A percentile compares a stretch with the other conserved stretches of the same genome.
Evolutionary conservation across 2,888 invertebrate species (phyloP).

Genomic region (Neoitamus cyanurus): DNA sequence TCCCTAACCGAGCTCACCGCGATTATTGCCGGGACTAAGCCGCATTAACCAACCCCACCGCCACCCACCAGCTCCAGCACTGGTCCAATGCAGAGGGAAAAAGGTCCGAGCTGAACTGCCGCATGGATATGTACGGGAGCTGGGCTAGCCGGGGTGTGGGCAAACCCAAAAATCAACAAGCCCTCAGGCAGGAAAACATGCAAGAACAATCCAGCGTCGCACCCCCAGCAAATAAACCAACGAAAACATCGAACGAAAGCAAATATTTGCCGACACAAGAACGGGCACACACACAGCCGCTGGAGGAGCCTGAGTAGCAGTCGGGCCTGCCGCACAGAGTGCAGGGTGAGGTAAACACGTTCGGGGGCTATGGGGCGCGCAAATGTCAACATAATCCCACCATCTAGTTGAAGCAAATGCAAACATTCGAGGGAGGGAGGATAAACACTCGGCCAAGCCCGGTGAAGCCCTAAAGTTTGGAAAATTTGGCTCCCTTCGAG

Average conservation of each 20-base stretch:
- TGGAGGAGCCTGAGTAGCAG: background rate
- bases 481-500: background rate
- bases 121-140: background rate
- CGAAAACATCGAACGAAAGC: constrained; percentile 36
- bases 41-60: background rate
- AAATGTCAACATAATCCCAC: constrained; percentile 29
- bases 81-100: background rate
- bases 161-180: constrained; percentile 37
- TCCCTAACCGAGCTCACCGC: constrained; percentile 44
- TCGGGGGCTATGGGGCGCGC: background rate
- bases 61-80: background rate
- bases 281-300: background rate
- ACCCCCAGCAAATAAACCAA: constrained; percentile 24
- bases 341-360: constrained; percentile 12
- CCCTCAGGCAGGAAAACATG: constrained; percentile 34
- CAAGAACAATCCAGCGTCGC: constrained; percentile 22
- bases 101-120: background rate
- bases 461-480: background rate
- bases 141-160: background rate
- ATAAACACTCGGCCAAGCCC: constrained; percentile 2
- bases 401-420: background rate
- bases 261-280: constrained; percentile 32
- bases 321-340: background rate
- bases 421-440: background rate
- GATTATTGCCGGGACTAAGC: constrained; percentile 41